These are phyloP conservation scores for Drosophila malerkotliana DNA, from an alignment of 1,140 invertebrate genomes.

Conservation along the genomic window DNA sequence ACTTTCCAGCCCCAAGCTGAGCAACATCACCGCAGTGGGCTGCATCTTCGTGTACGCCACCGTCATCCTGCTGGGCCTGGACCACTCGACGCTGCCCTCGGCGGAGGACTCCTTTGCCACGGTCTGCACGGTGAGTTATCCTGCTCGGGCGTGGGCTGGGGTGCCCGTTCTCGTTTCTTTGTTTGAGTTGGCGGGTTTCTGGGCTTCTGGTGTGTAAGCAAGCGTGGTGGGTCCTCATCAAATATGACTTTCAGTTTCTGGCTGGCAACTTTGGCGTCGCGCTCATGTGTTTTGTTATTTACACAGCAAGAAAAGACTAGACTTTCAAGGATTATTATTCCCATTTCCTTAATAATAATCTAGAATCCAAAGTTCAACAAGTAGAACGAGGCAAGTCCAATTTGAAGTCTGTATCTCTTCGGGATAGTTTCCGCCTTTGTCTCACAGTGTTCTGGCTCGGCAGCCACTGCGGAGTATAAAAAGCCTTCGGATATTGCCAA, in stretches of 20 bases:
- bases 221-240: conserved; percentile 53
- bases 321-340: no score
- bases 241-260: conserved; percentile 80
- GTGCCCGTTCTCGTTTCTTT: conserved; percentile 31
- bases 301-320: conserved; percentile 4
- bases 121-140: conserved; percentile 92
- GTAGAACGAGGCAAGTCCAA: no score
- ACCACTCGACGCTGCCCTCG: conserved; percentile 90
- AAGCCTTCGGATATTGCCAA: conserved; percentile 21
- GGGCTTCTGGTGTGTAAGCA: conserved; percentile 58
- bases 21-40: conserved; percentile 97
- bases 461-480: conserved; percentile 21
- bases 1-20: conserved; percentile 97
- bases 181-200: conserved; percentile 64
- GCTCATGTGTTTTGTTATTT: conserved; percentile 53
- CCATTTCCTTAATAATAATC: no score
- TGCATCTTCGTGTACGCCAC: conserved; percentile 97
- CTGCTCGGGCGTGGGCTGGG: neutral
- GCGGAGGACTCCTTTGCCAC: conserved; percentile 89
- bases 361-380: no score
- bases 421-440: neutral
- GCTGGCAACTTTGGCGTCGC: conserved; percentile 56
- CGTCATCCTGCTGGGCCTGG: conserved; percentile 95
- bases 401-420: neutral
- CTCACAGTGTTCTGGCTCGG: neutral